Conservation (phyloP, 2,888 invertebrate species). For the Plutella xylostella region DNA sequence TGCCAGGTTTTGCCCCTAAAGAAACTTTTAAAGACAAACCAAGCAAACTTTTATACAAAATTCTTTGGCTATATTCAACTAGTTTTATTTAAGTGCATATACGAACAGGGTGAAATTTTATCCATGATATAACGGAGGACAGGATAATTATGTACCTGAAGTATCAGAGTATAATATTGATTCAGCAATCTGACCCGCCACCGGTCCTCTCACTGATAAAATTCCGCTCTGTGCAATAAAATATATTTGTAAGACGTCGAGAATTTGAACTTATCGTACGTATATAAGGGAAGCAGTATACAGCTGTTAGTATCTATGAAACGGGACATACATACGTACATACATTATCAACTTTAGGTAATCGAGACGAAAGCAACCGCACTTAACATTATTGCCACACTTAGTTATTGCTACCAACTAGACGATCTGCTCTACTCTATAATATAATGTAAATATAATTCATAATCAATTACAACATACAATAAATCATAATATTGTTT, state of each 20-base stretch:
- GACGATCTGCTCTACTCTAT: constrained; percentile 52
- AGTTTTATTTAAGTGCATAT: no score
- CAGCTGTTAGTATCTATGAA: constrained; percentile 34
- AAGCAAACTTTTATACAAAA: no score
- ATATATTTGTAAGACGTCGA: constrained; percentile 48
- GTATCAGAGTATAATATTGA: no score
- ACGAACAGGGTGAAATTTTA: no score
- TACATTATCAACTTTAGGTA: constrained; percentile 27
- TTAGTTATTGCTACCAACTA: no score
- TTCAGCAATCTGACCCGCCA: no score
- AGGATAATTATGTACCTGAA: no score
- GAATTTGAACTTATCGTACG: constrained; percentile 59
- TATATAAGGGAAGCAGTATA: constrained; percentile 55
- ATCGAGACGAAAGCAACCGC: constrained; percentile 55
- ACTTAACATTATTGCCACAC: constrained; percentile 59
- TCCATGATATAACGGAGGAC: no score
- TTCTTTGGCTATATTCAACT: no score
- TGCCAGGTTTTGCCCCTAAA: no score
- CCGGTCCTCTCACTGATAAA: no score
- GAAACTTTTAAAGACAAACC: no score
- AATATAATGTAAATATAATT: constrained; percentile 51
- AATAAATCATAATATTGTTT: constrained; percentile 57
- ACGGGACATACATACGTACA: constrained; percentile 30
- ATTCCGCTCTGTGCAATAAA: not conserved
- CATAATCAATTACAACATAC: constrained; percentile 62